phyloP scores from a whole-genome alignment of 92 coral and sea anemone species.

The Paramuricea clavata region DNA sequence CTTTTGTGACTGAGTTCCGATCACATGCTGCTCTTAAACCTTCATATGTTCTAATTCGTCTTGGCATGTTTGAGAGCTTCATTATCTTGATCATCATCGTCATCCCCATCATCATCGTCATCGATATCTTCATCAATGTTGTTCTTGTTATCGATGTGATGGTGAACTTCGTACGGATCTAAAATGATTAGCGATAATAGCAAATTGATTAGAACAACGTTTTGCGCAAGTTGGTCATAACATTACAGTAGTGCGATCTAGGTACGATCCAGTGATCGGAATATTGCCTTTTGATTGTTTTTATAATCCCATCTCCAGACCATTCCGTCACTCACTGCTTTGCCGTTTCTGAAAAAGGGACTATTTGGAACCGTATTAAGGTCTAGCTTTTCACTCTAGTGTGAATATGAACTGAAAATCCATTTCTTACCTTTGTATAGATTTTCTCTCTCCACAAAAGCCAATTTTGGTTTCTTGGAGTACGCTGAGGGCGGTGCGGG shows the following conservation, averaged over 20 bases:
- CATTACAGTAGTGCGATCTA: too few relatives aligned
- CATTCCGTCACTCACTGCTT: too few relatives aligned
- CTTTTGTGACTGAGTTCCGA: too few relatives aligned
- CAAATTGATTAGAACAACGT: neutral
- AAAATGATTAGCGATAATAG: neutral
- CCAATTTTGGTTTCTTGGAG: constrained; percentile 82
- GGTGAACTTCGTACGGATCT: constrained; percentile 35
- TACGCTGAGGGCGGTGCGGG: constrained; percentile 86
- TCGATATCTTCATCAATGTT: constrained; percentile 59
- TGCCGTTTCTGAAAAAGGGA: too few relatives aligned
- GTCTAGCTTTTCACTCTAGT: too few relatives aligned
- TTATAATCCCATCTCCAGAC: too few relatives aligned
- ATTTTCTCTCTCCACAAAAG: constrained; percentile 89
- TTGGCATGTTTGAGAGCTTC: neutral
- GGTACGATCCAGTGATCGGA: too few relatives aligned
- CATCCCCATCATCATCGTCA: constrained; percentile 54
- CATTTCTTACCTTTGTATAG: constrained; percentile 81
- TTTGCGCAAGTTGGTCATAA: too few relatives aligned
- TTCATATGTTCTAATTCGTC: neutral
- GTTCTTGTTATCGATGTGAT: neutral
- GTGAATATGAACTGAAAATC: too few relatives aligned
- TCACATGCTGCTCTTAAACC: too few relatives aligned
- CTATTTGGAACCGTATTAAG: too few relatives aligned
- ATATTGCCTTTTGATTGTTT: too few relatives aligned
- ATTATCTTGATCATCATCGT: neutral